phyloP scores from a whole-genome alignment of 2,113 vertebrate genomes.

The Chlamydotis undulata region DNA sequence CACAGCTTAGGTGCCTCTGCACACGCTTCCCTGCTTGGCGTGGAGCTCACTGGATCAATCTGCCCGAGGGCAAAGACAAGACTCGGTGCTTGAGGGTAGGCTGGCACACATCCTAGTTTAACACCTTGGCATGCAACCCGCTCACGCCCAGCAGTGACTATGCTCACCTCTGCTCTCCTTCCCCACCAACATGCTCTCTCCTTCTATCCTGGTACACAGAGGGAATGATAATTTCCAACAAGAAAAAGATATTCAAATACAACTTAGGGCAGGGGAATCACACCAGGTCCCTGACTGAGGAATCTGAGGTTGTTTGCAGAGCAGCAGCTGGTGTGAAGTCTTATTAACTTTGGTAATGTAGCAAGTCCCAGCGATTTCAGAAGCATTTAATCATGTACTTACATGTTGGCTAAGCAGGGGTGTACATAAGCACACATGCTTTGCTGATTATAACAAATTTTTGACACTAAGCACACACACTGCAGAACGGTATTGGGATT shows the following conservation, averaged over 20 bases:
- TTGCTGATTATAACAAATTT: neutral
- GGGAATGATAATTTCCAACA: neutral
- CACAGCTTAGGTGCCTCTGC: neutral
- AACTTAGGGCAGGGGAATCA: neutral
- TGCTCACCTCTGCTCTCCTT: neutral
- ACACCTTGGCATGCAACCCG: accelerated
- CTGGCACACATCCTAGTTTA: neutral
- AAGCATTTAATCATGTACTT: neutral
- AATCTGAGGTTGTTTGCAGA: neutral
- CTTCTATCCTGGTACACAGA: accelerated
- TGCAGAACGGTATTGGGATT: neutral
- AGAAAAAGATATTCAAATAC: neutral
- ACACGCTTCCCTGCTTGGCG: accelerated
- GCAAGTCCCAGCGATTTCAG: neutral
- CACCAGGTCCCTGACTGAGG: neutral
- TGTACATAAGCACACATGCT: neutral
- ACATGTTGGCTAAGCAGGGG: neutral
- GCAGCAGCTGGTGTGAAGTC: neutral
- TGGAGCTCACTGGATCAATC: neutral
- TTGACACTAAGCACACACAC: neutral
- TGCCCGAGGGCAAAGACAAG: neutral
- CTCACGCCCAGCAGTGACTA: neutral
- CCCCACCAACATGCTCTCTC: neutral
- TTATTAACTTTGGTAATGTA: neutral
- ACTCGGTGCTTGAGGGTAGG: accelerated